Conservation (phyloP, 2,113 vertebrate species). For the Aegypius monachus region DNA sequence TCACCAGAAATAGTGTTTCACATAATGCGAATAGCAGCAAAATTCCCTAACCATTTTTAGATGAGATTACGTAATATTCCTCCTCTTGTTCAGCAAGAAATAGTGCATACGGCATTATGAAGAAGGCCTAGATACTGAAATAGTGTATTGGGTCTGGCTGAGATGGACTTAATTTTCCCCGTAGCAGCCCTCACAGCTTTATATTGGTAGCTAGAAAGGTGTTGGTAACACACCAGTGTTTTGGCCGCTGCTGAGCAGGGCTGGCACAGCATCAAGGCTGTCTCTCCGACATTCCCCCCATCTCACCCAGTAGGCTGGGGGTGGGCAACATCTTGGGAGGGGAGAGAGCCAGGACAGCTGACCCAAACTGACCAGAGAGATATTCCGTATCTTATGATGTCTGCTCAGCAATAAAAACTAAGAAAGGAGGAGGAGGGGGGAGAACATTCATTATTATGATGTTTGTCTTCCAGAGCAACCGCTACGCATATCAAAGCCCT, state of each 20-base stretch:
- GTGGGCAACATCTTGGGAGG: not conserved
- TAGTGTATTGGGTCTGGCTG: not conserved
- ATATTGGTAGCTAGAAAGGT: fast-evolving
- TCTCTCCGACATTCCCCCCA: too few species aligned
- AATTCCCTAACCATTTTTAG: not conserved
- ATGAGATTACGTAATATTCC: not conserved
- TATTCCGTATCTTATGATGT: not conserved
- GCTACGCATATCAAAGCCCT: fast-evolving
- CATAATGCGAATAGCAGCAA: not conserved
- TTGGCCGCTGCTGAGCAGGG: not conserved
- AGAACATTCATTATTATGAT: not conserved
- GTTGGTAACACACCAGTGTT: not conserved
- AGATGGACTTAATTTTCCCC: not conserved
- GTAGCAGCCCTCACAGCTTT: not conserved
- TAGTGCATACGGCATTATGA: not conserved
- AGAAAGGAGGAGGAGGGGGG: not conserved
- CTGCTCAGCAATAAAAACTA: not conserved
- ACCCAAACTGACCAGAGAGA: not conserved
- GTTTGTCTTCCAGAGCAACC: not conserved
- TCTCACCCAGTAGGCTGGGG: too few species aligned
- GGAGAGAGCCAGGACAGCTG: not conserved
- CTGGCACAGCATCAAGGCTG: not conserved
- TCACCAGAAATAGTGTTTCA: not conserved
- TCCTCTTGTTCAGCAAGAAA: not conserved
- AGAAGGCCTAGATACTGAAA: not conserved